Base-by-base conservation (phyloP, 2,797 vertebrate species). In the Thripadectes ignobilis region DNA sequence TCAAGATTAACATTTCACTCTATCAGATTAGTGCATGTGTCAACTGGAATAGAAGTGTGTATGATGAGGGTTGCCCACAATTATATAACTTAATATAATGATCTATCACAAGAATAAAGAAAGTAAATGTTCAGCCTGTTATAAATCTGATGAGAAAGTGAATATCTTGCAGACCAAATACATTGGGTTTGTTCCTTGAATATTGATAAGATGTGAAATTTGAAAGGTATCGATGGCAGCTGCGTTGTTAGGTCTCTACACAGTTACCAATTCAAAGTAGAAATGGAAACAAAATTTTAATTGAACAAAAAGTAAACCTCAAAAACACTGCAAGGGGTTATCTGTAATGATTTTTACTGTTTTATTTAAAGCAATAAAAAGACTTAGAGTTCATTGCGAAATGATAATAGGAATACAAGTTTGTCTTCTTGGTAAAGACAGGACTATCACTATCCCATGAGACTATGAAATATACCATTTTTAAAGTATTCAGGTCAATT, bases 21-120 rank as follows among this genome's bases (percentile, higher is more conserved):
- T 66, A 75, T 88, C 92, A 88, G 82, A 88, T 92, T 82, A 91
- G 89, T 88, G 89, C 72, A 69, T 71, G 58, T 78, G 89, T 86
- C 85, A 93, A 38, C 63, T 66, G 36, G 34, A 92, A 94, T 84
- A 75, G 36, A 59, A 83, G 22, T 12, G 27, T 77, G 12, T 43
- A 43, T 75, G 59, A 77, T 65, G 78, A 95, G 17, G 27, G 32
- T 74, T 91, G 75, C 22, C 30, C 12, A 5, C 38, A 79, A 65
- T 81, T 83, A 92, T 0, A 0, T 83, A 78, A 88, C 24, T 73
- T 81, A 59, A 30, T 55, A 19, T 41, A 51, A 77, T 36, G 19
- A 43, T 61, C 6, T 77, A 65, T 77, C 62, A 61, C 8, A 68
- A 59, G n/a, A 93, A 65, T 58, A 34, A 69, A 88, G 66, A 55